Evolutionary conservation across 2,797 vertebrate species (phyloP).

Genomic region (Margarornis squamiger): DNA sequence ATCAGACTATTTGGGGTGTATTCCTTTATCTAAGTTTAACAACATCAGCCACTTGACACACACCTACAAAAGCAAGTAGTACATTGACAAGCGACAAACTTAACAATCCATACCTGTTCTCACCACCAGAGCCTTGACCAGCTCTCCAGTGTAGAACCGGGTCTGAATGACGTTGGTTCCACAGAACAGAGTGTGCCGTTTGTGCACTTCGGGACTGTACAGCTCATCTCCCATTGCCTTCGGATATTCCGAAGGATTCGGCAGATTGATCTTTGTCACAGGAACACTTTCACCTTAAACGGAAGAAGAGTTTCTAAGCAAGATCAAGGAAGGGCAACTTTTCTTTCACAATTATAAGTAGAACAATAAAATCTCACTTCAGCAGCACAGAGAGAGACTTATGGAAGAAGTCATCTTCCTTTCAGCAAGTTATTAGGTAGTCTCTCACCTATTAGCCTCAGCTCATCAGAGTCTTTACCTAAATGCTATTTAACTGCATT

Average conservation of each 20-base stretch:
- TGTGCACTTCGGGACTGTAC: constrained; percentile 88
- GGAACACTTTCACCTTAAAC: constrained; percentile 94
- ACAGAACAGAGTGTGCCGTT: constrained; percentile 95
- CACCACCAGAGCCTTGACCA: constrained; percentile 94
- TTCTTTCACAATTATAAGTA: background rate
- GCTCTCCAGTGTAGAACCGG: constrained; percentile 96
- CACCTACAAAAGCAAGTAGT: background rate
- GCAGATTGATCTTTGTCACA: constrained; percentile 96
- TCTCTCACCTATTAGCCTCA: background rate
- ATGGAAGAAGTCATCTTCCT: background rate
- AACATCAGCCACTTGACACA: background rate
- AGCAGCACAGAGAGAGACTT: background rate
- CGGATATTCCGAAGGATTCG: constrained; percentile 81
- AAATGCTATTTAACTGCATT: background rate
- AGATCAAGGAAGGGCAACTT: background rate
- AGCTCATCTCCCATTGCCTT: constrained; percentile 73
- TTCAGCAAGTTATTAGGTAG: background rate
- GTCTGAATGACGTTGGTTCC: constrained; percentile 96
- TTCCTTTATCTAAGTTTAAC: background rate
- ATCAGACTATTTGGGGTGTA: background rate
- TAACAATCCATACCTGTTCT: constrained; percentile 84
- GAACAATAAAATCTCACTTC: background rate
- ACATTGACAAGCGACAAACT: background rate
- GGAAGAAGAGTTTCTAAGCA: background rate
- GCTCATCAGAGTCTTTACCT: background rate